phyloP scores from a whole-genome alignment of 2,797 vertebrate species.

The Cirrhinus molitorella region DNA sequence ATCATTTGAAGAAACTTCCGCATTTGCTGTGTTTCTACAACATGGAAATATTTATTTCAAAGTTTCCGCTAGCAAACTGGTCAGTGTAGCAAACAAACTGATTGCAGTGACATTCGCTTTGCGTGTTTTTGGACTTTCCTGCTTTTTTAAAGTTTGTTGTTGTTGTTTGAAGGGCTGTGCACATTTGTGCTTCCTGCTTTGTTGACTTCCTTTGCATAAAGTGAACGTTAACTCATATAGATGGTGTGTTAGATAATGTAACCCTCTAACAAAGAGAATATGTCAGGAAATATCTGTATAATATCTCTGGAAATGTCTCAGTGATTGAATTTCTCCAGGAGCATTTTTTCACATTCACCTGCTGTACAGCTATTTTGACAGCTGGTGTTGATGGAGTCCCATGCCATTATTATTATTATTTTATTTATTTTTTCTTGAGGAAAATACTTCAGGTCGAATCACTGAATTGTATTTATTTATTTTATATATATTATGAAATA shows the following conservation, averaged over 20 bases:
- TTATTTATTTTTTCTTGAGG: background rate
- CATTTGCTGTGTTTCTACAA: conserved; percentile 5
- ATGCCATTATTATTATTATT: background rate
- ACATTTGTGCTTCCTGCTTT: conserved; percentile 56
- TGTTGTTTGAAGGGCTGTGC: background rate
- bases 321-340: background rate
- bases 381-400: background rate
- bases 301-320: background rate
- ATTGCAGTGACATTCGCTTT: background rate
- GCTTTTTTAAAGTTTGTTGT: background rate
- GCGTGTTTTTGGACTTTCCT: background rate
- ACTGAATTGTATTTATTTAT: background rate
- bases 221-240: background rate
- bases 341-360: background rate
- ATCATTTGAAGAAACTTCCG: conserved; percentile 34
- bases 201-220: conserved; percentile 48
- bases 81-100: background rate
- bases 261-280: background rate
- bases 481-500: background rate
- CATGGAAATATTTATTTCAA: background rate
- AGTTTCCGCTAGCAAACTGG: background rate
- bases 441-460: background rate
- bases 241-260: background rate
- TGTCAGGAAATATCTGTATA: background rate
- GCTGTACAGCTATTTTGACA: background rate